A percentile compares a stretch with the other conserved stretches of the same genome.
phyloP scores from a whole-genome alignment of 1,140 invertebrate genomes.

The Oscheius sp. region DNA sequence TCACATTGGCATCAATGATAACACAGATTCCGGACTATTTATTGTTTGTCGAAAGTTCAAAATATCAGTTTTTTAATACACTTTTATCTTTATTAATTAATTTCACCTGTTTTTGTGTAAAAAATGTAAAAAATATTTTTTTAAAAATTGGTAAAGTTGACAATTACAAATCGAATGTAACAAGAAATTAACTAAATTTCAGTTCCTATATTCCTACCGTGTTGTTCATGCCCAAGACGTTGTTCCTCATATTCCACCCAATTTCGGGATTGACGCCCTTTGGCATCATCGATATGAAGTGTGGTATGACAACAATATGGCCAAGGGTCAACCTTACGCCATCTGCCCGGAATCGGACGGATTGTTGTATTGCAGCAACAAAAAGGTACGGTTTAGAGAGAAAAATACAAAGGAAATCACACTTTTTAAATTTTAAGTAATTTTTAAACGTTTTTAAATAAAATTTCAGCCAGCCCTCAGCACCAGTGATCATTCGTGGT shows the following conservation, averaged over 20 bases:
- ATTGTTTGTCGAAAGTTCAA: too few relatives aligned
- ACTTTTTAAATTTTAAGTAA: neutral
- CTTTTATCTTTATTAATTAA: too few relatives aligned
- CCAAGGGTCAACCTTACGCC: neutral
- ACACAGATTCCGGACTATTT: too few relatives aligned
- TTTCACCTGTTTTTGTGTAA: too few relatives aligned
- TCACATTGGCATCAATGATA: neutral
- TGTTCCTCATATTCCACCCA: conserved; percentile 33
- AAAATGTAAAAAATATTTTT: too few relatives aligned
- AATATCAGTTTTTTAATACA: too few relatives aligned
- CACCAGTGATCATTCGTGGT: conserved; percentile 16
- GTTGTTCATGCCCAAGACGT: conserved; percentile 33
- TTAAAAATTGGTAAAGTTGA: too few relatives aligned
- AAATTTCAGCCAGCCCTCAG: neutral
- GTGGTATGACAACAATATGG: conserved; percentile 33
- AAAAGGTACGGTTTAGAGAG: too few relatives aligned
- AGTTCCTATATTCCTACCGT: conserved; percentile 35
- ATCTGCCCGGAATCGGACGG: conserved; percentile 21
- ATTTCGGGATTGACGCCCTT: conserved; percentile 6
- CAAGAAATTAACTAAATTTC: too few relatives aligned
- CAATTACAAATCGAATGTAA: too few relatives aligned
- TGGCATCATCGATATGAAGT: conserved; percentile 16
- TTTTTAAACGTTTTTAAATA: neutral
- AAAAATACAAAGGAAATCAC: too few relatives aligned
- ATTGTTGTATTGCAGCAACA: conserved; percentile 15